Evolutionary conservation across 2,113 vertebrate species (phyloP), one percentile per base, ranked within the genome.

Genomic region (Microcebus murinus): DNA sequence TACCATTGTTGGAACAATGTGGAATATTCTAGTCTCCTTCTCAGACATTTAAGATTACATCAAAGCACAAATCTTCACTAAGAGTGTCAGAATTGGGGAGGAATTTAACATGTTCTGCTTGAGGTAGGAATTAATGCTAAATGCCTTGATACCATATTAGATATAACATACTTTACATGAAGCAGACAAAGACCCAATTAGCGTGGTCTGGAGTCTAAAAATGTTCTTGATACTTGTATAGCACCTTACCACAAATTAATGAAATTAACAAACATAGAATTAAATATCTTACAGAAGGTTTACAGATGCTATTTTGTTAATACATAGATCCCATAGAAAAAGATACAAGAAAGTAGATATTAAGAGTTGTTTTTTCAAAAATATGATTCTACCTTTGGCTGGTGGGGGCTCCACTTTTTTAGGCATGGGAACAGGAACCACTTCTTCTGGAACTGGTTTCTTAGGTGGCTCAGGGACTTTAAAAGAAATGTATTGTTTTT

Each of bases 381-480:
- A 23, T 90, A 34, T 39, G 76, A 82, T 93, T 98, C 92, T 99
- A 99, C 98, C 98, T 99, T 98, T 99, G 93, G 90, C 61, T 97
- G 98, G 31, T 95, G 98, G 98, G 93, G 76, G 92, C 83, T 99
- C 98, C 81, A 98, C 97, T 97, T 92, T 98, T 98, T 98, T 98
- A 97, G 98, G 97, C 39, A 97, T 79, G 31, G 98, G 98, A 95
- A 98, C 87, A 13, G 97, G 98, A 45, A 98, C 97, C 85, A 98
- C 98, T 98, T 98, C 98, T 98, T 99, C 99, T 95, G 98, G 95
- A 80, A 98, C 85, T 77, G 31, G 93, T 94, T 98, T 99, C 98
- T 98, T 98, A 98, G 98, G 98, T 90, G 98, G 96, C 86, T 98
- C 98, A 68, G 98, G 98, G 80, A 98, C 98, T 99, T 99, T 83